Evolutionary conservation across 37 sponge, comb jelly and placozoan genomes (phyloP).

Genomic region (Mnemiopsis leidyi): DNA sequence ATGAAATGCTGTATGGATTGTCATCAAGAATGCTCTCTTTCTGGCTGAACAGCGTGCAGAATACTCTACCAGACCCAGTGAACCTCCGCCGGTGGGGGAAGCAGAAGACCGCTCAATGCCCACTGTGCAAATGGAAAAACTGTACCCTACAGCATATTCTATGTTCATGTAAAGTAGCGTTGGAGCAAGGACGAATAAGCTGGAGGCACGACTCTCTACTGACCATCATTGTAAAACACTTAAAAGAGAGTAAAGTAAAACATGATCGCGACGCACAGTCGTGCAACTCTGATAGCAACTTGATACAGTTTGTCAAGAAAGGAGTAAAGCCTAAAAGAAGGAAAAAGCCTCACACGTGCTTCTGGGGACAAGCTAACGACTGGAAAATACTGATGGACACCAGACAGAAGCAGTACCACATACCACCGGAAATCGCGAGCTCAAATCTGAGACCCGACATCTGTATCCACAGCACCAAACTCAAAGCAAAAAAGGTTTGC

Average conservation of each 20-base stretch:
- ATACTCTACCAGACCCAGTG: neutral
- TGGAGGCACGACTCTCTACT: neutral
- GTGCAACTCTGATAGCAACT: too few species aligned
- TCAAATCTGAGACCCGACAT: neutral
- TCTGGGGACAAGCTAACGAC: neutral
- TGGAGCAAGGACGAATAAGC: neutral
- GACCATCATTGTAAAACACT: too few species aligned
- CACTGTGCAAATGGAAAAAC: too few species aligned
- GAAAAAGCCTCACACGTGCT: too few species aligned
- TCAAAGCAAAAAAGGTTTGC: neutral
- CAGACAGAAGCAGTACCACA: neutral
- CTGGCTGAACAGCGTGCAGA: neutral
- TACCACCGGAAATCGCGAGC: neutral
- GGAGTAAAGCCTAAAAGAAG: too few species aligned
- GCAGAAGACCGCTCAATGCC: too few species aligned
- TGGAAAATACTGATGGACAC: neutral
- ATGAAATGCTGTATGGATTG: neutral
- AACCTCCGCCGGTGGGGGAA: neutral
- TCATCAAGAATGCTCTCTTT: too few species aligned
- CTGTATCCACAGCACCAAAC: neutral
- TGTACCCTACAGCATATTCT: too few species aligned
- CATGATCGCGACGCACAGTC: too few species aligned
- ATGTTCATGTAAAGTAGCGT: too few species aligned
- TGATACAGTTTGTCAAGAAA: too few species aligned
- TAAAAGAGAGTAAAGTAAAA: too few species aligned